Base-by-base conservation (phyloP, 2,113 vertebrate species). In the Calyptomena viridis region DNA sequence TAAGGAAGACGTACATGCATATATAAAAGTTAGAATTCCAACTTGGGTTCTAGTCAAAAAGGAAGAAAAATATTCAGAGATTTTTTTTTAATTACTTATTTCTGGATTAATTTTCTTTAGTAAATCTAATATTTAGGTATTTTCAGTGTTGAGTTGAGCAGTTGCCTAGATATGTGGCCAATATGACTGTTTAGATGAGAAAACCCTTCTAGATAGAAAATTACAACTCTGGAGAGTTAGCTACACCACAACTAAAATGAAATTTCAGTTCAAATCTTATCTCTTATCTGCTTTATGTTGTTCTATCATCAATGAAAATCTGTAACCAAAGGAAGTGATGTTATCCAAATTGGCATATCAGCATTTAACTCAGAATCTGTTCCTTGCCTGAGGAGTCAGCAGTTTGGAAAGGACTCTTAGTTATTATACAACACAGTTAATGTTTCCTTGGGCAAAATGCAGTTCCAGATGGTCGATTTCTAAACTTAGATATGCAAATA, bases 1-100 rank as follows among this genome's bases (percentile, higher is more conserved):
- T 30, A 60, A 46, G 5, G 0, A 0, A 28, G 3, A 44, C 18
- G 3, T 40, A 35, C 28, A 14, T 0, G 0, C 0, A 37, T 10
- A 3, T 49, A 50, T 59, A 11, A 52, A 79, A 81, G 12, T 11
- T 63, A 72, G 73, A 90, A 72, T 52, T 83, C 19, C 23, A 59
- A 15, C 11, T 56, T 0, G 5, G 5, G 3, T 90, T 42, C 16
- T 69, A 85, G 37, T 53, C 55, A 91, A 46, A 40, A 59, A 55
- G 35, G 6, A 76, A 75, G 7, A 83, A 55, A 6, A 80, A 22
- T 28, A 60, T 35, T 75, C 13, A 40, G 22, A 79, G 5, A 1
- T 31, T 44, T 15, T 50, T 39, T 37, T 50, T 44, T 52, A 33
- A 24, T 76, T 72, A 46, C 55, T 89, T 72, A 39, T 8, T 40